Conservation (phyloP, 2,113 vertebrate species). For the Scytalopus superciliaris region DNA sequence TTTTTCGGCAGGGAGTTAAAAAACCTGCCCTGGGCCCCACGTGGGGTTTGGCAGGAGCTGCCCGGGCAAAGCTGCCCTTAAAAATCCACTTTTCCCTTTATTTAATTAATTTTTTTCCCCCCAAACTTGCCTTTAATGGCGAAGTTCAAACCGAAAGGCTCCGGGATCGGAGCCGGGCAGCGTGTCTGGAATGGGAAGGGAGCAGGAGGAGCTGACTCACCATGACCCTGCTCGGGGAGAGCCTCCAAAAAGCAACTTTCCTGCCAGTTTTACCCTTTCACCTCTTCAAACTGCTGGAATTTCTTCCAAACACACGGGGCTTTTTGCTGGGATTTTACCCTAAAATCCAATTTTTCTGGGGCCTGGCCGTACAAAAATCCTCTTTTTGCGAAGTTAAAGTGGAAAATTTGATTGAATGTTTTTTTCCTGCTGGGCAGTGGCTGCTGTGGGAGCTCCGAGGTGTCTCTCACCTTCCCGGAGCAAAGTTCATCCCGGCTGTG, state of each 20-base stretch:
- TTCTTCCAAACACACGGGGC: too few relatives aligned
- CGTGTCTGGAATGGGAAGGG: neutral
- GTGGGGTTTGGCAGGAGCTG: neutral
- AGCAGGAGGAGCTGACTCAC: slow-evolving; percentile 15
- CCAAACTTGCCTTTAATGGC: slow-evolving; percentile 32
- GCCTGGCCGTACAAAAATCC: fast-evolving
- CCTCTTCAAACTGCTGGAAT: neutral
- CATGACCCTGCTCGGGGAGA: neutral
- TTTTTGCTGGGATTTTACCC: neutral
- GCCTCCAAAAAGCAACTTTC: neutral
- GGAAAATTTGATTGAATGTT: neutral
- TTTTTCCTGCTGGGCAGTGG: neutral
- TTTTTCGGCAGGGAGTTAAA: neutral
- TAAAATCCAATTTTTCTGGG: neutral
- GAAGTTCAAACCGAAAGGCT: neutral
- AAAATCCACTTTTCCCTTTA: neutral
- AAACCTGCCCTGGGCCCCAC: neutral
- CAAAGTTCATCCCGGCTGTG: neutral
- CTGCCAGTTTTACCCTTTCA: neutral
- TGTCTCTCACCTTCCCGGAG: neutral
- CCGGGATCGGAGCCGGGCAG: neutral
- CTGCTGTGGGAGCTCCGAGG: neutral
- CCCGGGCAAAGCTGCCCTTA: neutral
- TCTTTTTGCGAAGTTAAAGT: neutral
- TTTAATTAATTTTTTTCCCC: neutral